Conservation (phyloP, 2,888 invertebrate genomes). For the Xylophagus ater region DNA sequence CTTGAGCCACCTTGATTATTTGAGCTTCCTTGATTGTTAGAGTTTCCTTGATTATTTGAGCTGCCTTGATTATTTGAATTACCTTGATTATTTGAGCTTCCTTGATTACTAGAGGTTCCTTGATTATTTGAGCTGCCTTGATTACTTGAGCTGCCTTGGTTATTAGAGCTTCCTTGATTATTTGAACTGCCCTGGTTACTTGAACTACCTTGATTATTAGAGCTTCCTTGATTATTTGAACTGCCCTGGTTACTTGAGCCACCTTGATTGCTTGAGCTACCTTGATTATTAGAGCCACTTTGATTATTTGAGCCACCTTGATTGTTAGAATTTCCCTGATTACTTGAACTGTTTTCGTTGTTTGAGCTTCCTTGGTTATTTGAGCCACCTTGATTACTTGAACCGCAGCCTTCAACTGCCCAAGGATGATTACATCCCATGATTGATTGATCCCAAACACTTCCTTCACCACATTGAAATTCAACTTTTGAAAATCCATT, state of each 20-base stretch:
- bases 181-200: slow-evolving; percentile 24
- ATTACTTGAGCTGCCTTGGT: slow-evolving; percentile 2
- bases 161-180: slow-evolving; percentile 23
- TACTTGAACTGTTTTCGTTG: slow-evolving; percentile 3
- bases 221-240: too few species aligned
- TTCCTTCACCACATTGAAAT: slow-evolving; percentile 62
- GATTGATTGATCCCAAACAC: slow-evolving; percentile 61
- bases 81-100: slow-evolving; percentile 24
- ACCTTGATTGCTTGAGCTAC: slow-evolving; percentile 23
- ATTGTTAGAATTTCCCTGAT: slow-evolving; percentile 20
- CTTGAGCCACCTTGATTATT: slow-evolving; percentile 24
- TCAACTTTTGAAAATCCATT: slow-evolving; percentile 53
- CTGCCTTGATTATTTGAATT: slow-evolving; percentile 17
- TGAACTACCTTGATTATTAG: too few species aligned
- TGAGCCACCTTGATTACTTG: slow-evolving; percentile 25
- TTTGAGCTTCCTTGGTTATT: slow-evolving; percentile 24
- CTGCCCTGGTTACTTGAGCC: slow-evolving; percentile 17
- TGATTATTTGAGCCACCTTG: slow-evolving; percentile 25
- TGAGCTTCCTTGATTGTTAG: slow-evolving; percentile 18
- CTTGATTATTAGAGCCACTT: slow-evolving; percentile 19
- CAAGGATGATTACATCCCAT: slow-evolving; percentile 62
- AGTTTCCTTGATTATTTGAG: neutral
- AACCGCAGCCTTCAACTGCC: slow-evolving; percentile 43
- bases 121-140: neutral
- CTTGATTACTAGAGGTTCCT: slow-evolving; percentile 24